A percentile compares a stretch with the other conserved stretches of the same genome.
These are phyloP conservation scores for Andinoacara biseriatus DNA, from an alignment of 2,113 vertebrate genomes.

Conservation along the genomic window DNA sequence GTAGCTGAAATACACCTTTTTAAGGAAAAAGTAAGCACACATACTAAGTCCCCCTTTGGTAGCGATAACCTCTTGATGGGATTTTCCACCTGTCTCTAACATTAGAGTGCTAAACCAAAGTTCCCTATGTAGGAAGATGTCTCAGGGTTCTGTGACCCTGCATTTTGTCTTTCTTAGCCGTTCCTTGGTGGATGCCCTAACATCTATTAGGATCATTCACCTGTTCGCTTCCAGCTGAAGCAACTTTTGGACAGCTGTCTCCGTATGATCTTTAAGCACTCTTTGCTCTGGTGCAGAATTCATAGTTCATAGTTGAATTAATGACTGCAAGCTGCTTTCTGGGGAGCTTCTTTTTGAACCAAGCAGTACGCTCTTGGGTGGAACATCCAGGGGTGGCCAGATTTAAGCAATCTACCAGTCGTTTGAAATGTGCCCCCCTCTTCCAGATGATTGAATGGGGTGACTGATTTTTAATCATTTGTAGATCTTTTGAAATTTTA, in stretches of 20 bases:
- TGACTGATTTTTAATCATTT: background rate
- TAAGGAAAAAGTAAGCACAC: background rate
- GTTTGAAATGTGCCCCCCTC: background rate
- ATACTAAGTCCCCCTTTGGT: background rate
- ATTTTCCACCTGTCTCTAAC: background rate
- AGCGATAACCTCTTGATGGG: background rate
- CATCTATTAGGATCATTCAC: background rate
- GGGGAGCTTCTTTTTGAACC: background rate
- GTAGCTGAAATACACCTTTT: background rate
- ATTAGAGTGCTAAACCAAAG: background rate
- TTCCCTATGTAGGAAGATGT: background rate
- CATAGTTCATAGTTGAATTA: background rate
- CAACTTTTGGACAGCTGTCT: background rate
- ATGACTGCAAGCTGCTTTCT: background rate
- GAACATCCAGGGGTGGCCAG: accelerated
- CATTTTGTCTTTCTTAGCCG: background rate
- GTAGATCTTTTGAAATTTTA: background rate
- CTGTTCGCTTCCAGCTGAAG: background rate
- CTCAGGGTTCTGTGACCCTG: background rate
- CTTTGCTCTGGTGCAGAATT: background rate
- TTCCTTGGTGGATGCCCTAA: accelerated
- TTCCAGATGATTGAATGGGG: background rate
- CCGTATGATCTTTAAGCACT: background rate
- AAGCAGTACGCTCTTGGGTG: background rate
- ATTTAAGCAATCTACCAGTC: background rate